Percentiles rank a stretch among this genome's conserved stretches.
Evolutionary conservation across 1,140 invertebrate species (phyloP).

Genomic region (Zaprionus africanus): DNA sequence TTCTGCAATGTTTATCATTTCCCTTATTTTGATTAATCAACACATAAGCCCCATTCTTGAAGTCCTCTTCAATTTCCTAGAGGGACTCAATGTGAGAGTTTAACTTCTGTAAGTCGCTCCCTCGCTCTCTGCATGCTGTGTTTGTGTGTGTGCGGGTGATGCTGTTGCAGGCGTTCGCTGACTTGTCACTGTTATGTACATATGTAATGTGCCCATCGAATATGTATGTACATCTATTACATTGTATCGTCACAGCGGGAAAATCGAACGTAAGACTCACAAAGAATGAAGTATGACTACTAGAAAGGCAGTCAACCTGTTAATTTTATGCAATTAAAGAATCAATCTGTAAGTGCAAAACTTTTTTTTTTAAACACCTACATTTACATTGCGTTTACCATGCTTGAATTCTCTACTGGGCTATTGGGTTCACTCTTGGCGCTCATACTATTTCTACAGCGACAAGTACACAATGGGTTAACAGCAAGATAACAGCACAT

Average conservation of each 20-base stretch:
- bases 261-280: background rate
- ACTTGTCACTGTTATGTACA: constrained; percentile 32
- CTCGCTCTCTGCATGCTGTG: constrained; percentile 15
- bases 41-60: background rate
- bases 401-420: constrained; percentile 22
- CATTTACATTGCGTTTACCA: constrained; percentile 13
- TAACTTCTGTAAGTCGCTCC: constrained; percentile 43
- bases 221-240: background rate
- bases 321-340: background rate
- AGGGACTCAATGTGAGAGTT: constrained; percentile 37
- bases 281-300: background rate
- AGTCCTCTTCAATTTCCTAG: constrained; percentile 44
- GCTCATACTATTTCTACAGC: constrained; percentile 23
- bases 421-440: background rate
- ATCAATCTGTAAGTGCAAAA: background rate
- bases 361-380: background rate
- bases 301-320: too few relatives aligned
- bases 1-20: background rate
- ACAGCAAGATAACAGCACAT: constrained; percentile 34
- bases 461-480: constrained; percentile 32
- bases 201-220: constrained; percentile 21
- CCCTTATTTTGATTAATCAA: background rate
- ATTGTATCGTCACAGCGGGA: background rate
- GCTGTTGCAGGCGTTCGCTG: constrained; percentile 24
- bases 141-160: constrained; percentile 53